Percentiles rank a stretch among this genome's conserved stretches.
Evolutionary conservation across 2,797 vertebrate species (phyloP).

Genomic region (Tenualosa thibaudeaui): DNA sequence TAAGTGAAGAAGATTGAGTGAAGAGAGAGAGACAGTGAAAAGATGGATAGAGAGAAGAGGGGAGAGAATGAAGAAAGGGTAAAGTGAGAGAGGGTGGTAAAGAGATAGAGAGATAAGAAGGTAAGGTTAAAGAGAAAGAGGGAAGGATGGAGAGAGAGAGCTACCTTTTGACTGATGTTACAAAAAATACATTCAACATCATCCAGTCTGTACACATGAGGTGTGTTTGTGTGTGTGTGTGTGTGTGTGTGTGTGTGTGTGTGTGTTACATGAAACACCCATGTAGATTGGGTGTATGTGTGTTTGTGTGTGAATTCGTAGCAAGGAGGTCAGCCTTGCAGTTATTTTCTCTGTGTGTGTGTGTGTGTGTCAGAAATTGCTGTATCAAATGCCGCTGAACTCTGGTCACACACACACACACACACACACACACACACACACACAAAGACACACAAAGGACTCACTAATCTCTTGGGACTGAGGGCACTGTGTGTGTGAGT

Average conservation of each 20-base stretch:
- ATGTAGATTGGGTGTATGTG: too few relatives aligned
- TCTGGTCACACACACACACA: too few relatives aligned
- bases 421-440: too few relatives aligned
- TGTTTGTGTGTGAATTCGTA: too few relatives aligned
- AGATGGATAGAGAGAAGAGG: not conserved
- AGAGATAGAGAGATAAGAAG: conserved; percentile 17
- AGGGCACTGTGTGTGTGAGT: too few relatives aligned
- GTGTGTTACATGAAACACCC: not conserved
- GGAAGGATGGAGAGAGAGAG: conserved; percentile 57
- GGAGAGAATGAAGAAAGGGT: not conserved
- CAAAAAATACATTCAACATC: conserved; percentile 33
- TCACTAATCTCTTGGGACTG: too few relatives aligned
- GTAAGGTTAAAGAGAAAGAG: conserved; percentile 32
- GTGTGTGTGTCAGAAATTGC: too few relatives aligned
- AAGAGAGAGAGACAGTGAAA: not conserved
- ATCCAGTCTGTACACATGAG: not conserved
- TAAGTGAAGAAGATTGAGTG: too few relatives aligned
- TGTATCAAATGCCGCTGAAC: too few relatives aligned
- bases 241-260: not conserved
- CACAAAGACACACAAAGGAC: too few relatives aligned
- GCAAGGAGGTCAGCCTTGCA: too few relatives aligned
- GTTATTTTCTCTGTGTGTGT: too few relatives aligned
- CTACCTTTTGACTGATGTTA: conserved; percentile 47
- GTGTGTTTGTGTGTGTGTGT: not conserved
- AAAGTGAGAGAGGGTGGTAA: not conserved